Base-by-base conservation (phyloP, 2,888 invertebrate species). In the Drosophila picticornis region DNA sequence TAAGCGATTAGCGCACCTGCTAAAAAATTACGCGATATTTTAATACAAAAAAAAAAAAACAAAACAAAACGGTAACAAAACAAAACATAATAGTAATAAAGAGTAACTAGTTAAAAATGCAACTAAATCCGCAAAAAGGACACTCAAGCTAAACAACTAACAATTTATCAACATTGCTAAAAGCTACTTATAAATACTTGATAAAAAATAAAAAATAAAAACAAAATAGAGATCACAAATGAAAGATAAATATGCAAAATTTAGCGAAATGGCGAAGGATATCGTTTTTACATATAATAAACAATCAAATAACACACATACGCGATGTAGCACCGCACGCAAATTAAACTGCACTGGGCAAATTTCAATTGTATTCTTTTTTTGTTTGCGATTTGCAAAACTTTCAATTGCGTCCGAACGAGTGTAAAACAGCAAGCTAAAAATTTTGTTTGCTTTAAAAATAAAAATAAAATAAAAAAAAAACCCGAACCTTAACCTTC, bases 361-460 rank as follows among this genome's bases (percentile, higher is more conserved):
- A 57, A 57, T 29, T 19, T 31, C 43, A 43, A 43, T 48, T 64
- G 29, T 22, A 19, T 53, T 11, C 46, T 48, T 65, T 55, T 34
- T 50, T 29, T 56, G 51, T 69, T 69, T 66, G 62, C 50, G 58
- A 40, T 74, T 53, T 57, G 63, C 57, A 59, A 72, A 77, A 80
- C 71, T 66, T 75, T 82, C 40, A 55, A 87, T 83, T 84, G 73
- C 84, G 83, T 83, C 88, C 83, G 74, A 62, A 38, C 25, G 50
- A 61, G 48, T 50, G 55, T 25, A 50, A 69, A 29, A 16, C 9
- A 32, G 52, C 61, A 46, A 69, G 50, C 68, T 53, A 38, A 3
- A 48, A 19, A 51, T 46, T 70, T 80, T 53, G 53, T 80, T 79
- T 71, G 72, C 75, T 62, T 38, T 48, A 46, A 48, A 34, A 29